Evolutionary conservation across 2,113 vertebrate species (phyloP).

Genomic region (Sorex fumeus): DNA sequence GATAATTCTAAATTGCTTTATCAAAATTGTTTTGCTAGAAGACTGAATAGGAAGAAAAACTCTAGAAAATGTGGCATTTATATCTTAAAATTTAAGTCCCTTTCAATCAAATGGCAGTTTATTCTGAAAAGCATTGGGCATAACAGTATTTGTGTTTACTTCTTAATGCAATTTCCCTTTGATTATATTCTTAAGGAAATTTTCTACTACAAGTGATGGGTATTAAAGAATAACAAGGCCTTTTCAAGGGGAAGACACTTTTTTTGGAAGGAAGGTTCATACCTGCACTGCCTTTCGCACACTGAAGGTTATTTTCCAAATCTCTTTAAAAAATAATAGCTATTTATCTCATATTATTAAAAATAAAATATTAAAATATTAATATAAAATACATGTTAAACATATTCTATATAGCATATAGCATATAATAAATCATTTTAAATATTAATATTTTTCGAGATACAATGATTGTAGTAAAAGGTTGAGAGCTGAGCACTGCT

Average conservation of each 20-base stretch:
- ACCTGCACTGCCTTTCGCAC: background rate
- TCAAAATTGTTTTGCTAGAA: conserved; percentile 39
- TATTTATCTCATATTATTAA: background rate
- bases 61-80: background rate
- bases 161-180: background rate
- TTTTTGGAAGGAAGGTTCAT: background rate
- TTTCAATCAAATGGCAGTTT: conserved; percentile 24
- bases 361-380: background rate
- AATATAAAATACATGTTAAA: background rate
- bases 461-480: conserved; percentile 5
- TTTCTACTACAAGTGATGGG: no score
- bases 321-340: background rate
- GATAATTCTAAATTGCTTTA: conserved; percentile 2
- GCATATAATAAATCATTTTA: no score
- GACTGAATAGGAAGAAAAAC: background rate
- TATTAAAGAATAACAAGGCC: no score
- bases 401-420: no score
- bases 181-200: background rate
- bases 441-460: background rate
- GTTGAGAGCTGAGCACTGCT: background rate
- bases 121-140: background rate
- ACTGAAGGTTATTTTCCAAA: background rate
- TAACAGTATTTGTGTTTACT: background rate
- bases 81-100: conserved; percentile 31
- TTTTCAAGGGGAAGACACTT: background rate